Conservation (phyloP, 2,113 vertebrate genomes). For the Gulo gulo region DNA sequence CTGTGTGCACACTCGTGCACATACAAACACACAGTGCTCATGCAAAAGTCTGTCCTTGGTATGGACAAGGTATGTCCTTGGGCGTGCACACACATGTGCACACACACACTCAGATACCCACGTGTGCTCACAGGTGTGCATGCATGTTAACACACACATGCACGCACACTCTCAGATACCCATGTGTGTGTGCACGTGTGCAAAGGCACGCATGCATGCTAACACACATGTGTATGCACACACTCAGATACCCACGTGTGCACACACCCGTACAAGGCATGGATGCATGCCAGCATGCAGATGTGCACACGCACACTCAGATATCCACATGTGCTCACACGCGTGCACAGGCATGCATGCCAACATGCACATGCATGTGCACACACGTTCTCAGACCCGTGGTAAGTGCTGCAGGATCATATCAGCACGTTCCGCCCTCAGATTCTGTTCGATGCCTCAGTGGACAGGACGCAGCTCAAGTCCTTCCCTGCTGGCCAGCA, state of each 20-base stretch:
- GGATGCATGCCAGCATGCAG: too few species aligned
- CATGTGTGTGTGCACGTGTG: too few species aligned
- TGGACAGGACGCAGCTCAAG: not conserved
- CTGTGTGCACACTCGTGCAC: not conserved
- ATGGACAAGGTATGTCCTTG: too few species aligned
- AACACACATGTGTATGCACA: not conserved
- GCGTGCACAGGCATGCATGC: not conserved
- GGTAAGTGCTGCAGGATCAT: not conserved
- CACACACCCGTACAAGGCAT: too few species aligned
- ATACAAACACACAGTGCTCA: not conserved
- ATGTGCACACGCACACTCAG: not conserved
- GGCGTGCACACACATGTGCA: rapidly evolving
- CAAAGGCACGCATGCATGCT: too few species aligned
- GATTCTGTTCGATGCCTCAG: rapidly evolving
- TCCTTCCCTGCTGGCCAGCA: not conserved
- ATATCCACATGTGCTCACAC: not conserved
- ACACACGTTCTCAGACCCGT: not conserved
- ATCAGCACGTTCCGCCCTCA: rapidly evolving
- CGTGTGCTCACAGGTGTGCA: not conserved
- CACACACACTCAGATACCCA: not conserved
- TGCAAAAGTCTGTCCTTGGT: too few species aligned
- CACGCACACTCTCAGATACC: not conserved
- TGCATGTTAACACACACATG: too few species aligned
- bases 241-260: too few species aligned
- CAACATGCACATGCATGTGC: too few species aligned